Percentiles rank a stretch among this genome's conserved stretches.
phyloP scores from a whole-genome alignment of 2,797 vertebrate species.

The Lagodon rhomboides region DNA sequence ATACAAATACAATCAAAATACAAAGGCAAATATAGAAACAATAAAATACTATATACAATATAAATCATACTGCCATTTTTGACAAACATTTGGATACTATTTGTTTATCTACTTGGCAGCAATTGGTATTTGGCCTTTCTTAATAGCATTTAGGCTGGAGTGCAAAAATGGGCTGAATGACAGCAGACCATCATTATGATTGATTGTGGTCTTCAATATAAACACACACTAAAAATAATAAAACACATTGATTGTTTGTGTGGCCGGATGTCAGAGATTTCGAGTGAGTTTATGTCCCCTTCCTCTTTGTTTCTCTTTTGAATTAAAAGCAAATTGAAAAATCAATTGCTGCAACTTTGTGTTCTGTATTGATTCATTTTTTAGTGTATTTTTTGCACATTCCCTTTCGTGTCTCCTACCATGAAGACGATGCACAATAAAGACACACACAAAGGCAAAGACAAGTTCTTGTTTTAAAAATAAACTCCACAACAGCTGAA shows the following conservation, averaged over 20 bases:
- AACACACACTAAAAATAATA: neutral
- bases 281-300: neutral
- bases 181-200: neutral
- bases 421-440: accelerated
- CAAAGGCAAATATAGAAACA: too few relatives aligned
- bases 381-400: neutral
- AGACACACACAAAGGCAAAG: neutral
- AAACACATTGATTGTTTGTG: conserved; percentile 2
- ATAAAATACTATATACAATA: too few relatives aligned
- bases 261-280: neutral
- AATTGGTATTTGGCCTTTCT: neutral
- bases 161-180: conserved; percentile 4
- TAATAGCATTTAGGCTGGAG: neutral
- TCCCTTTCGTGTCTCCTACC: neutral
- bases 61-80: neutral
- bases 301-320: neutral
- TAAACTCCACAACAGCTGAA: neutral
- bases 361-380: neutral
- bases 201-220: neutral
- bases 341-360: neutral
- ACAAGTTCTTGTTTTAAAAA: conserved; percentile 6
- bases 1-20: too few relatives aligned
- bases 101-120: neutral
- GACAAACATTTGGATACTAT: neutral
- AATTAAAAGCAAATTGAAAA: neutral